Evolutionary conservation across 2,113 vertebrate species (phyloP).

Genomic region (Misgurnus mizolepis): DNA sequence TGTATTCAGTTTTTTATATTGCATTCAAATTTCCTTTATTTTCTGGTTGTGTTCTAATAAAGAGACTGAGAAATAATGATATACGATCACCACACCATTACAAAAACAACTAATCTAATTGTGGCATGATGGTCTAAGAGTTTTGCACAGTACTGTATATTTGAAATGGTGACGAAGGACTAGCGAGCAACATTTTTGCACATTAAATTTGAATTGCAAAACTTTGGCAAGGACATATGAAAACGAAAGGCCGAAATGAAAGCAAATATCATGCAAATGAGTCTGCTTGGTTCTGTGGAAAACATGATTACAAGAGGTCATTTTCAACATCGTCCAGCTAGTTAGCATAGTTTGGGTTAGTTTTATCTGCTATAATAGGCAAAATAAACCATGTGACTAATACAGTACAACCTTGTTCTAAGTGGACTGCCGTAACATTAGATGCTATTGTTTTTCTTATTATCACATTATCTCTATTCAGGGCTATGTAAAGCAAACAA

Average conservation of each 20-base stretch:
- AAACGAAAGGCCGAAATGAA: no score
- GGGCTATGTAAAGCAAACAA: neutral
- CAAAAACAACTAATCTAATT: no score
- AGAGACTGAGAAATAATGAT: no score
- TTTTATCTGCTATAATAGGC: neutral
- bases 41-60: no score
- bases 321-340: conserved; percentile 9
- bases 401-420: conserved; percentile 25
- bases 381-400: neutral
- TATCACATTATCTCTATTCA: neutral
- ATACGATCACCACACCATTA: no score
- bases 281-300: neutral
- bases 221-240: neutral
- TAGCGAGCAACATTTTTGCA: conserved; percentile 16
- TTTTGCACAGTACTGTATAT: neutral
- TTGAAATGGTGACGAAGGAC: neutral
- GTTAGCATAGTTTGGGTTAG: conserved; percentile 9
- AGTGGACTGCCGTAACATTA: neutral
- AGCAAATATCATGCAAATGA: conserved; percentile 20
- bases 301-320: conserved; percentile 14
- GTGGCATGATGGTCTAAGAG: no score
- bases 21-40: no score
- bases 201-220: conserved; percentile 44
- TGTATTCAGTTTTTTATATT: no score
- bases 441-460: neutral